Base-by-base conservation (phyloP, 1,140 invertebrate species). In the Wasmannia auropunctata region DNA sequence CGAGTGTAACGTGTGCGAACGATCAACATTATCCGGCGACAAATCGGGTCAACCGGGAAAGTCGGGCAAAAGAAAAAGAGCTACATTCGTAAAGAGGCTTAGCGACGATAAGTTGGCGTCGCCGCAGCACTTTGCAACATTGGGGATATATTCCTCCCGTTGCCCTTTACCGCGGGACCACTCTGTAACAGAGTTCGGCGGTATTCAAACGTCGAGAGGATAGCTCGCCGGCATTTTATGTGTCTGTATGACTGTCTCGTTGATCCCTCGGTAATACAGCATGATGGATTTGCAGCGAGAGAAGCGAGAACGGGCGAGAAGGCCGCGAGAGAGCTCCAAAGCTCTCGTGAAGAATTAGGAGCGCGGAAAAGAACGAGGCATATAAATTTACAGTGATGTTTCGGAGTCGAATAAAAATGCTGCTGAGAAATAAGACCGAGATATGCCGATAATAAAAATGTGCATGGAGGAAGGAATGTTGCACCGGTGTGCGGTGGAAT, bases 31-130 rank as follows among this genome's bases (percentile, higher is more conserved):
- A 83, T 72, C n/a, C 37, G 2, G 14, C 58, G 43, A 11, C 19
- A 85, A 88, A 86, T 80, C 69, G 22, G 83, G 81, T 86, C 75
- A 80, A 3, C n/a, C 46, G 11, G 49, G 6, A 28, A 83, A 40
- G 28, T 60, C 16, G n/a, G 19, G 37, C 5, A 43, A 2, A 40
- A 54, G 46, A 88, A 90, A 87, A 74, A 25, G 16, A 19, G 19
- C 22, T 69, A 58, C n/a, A 84, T 86, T 65, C 49, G 58, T 85
- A 88, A 91, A 91, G 87, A 90, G 87, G 87, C 65, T 91, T 86
- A 90, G 72, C 40, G 74, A 43, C 75, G 90, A 91, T 77, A 88
- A 89, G 70, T 85, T 89, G 88, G 86, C 86, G 69, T 58, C 25
- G 31, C 46, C 31, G 11, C 40, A 70, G 62, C 63, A 80, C 75